Conservation (phyloP, 1,140 invertebrate species). For the Patella vulgata region DNA sequence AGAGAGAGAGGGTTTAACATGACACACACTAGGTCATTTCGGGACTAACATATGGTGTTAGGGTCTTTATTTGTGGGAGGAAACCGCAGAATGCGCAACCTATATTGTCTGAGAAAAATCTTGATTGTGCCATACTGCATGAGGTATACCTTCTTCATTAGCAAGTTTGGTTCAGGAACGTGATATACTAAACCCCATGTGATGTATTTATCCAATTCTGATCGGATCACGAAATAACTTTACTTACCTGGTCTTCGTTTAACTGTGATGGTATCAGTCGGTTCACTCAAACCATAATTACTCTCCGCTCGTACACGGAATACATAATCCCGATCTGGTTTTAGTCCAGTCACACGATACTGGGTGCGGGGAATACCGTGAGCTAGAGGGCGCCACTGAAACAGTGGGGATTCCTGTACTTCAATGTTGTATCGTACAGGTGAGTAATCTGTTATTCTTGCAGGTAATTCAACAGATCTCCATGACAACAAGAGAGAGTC, state of each 20-base stretch:
- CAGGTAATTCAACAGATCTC: constrained; percentile 55
- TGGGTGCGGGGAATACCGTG: constrained; percentile 53
- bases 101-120: no score
- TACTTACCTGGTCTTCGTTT: constrained; percentile 49
- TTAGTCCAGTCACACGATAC: constrained; percentile 47
- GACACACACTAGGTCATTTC: no score
- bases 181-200: no score
- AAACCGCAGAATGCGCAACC: no score
- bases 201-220: no score
- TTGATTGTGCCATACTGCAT: no score
- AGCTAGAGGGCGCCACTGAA: constrained; percentile 48
- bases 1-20: no score
- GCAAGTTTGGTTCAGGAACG: no score
- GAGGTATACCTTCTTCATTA: no score
- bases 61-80: no score
- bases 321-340: constrained; percentile 53
- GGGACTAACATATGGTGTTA: no score
- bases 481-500: constrained; percentile 54
- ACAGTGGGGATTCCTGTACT: constrained; percentile 44
- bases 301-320: constrained; percentile 81
- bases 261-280: constrained; percentile 52
- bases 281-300: constrained; percentile 71
- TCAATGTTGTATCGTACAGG: constrained; percentile 52
- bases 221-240: no score
- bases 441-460: constrained; percentile 54